Conservation (phyloP, 2,113 vertebrate species). For the Chauna torquata region DNA sequence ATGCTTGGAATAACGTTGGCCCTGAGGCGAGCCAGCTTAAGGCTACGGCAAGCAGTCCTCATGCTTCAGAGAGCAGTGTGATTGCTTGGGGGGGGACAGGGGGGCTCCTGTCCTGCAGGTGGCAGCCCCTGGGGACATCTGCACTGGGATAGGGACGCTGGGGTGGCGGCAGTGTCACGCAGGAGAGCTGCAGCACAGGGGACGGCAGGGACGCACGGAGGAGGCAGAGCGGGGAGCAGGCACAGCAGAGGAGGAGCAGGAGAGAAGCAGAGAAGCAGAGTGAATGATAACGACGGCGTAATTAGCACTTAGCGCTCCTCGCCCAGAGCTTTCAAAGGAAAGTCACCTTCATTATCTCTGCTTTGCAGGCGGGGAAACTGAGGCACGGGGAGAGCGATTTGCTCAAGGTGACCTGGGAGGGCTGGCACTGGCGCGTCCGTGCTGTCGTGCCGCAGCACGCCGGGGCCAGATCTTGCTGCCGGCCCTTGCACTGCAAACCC, state of each 20-base stretch:
- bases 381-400: not conserved
- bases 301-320: not conserved
- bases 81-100: fast-evolving
- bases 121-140: not conserved
- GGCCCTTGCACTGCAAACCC: not conserved
- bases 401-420: not conserved
- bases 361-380: not conserved
- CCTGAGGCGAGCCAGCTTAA: fast-evolving
- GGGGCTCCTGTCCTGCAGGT: not conserved
- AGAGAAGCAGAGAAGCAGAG: not conserved
- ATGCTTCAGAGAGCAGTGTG: not conserved
- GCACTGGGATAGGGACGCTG: not conserved
- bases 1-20: not conserved
- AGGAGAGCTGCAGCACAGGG: fast-evolving
- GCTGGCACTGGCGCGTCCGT: fast-evolving
- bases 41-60: fast-evolving
- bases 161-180: not conserved
- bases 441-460: not conserved
- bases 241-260: not conserved
- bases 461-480: not conserved
- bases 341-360: conserved; percentile 38
- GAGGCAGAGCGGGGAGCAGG: not conserved
- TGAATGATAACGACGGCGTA: not conserved
- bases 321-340: not conserved
- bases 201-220: not conserved